Percentiles rank a stretch among this genome's conserved stretches.
Conservation (phyloP, 2,113 vertebrate species). For the Brevimyrus niger region DNA sequence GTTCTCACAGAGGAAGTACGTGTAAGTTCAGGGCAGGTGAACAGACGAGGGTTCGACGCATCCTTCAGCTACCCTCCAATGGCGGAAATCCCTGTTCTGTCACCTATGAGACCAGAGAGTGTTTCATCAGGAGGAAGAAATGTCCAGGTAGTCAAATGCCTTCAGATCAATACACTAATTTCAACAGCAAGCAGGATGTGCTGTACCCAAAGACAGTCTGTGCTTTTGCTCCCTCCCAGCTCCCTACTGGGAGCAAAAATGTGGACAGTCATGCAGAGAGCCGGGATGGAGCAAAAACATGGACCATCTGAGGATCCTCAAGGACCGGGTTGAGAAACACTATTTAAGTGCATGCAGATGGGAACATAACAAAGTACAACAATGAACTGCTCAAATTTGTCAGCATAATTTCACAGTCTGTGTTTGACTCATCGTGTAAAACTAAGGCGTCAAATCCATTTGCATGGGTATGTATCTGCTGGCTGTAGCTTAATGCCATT, state of each 20-base stretch:
- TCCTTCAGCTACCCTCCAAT: slow-evolving; percentile 72
- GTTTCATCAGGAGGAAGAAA: slow-evolving; percentile 79
- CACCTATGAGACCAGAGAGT: slow-evolving; percentile 78
- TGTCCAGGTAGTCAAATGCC: slow-evolving; percentile 70
- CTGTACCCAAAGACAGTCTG: neutral
- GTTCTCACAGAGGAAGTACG: slow-evolving; percentile 76
- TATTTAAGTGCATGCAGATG: neutral
- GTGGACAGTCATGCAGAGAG: neutral
- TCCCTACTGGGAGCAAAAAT: neutral
- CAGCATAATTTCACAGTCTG: neutral
- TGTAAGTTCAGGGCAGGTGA: slow-evolving; percentile 87
- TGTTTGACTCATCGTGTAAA: neutral
- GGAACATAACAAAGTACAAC: neutral
- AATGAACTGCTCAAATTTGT: neutral
- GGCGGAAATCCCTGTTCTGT: slow-evolving; percentile 75
- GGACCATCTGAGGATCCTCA: neutral
- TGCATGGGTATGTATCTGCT: neutral
- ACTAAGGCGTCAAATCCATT: neutral
- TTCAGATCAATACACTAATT: neutral
- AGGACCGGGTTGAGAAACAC: neutral
- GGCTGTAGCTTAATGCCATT: neutral
- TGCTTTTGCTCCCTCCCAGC: neutral
- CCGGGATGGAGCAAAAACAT: neutral
- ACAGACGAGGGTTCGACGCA: slow-evolving; percentile 78
- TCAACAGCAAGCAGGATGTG: neutral